These are phyloP conservation scores for Archocentrus centrarchus DNA, from an alignment of 2,113 vertebrate species.

Conservation along the genomic window DNA sequence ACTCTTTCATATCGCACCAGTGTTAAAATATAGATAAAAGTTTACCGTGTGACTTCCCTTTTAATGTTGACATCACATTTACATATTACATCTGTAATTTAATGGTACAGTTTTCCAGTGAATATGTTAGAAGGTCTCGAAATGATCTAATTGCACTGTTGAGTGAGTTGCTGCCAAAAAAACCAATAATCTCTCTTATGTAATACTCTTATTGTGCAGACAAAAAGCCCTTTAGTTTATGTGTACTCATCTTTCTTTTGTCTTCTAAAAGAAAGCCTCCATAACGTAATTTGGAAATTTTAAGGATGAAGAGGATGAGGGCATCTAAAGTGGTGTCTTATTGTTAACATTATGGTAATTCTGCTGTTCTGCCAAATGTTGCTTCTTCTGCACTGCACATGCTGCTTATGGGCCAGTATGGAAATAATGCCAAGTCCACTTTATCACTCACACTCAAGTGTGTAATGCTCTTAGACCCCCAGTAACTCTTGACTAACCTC, in stretches of 20 bases:
- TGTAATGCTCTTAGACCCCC: slow-evolving; percentile 44
- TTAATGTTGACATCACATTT: not conserved
- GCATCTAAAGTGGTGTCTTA: not conserved
- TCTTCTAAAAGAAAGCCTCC: not conserved
- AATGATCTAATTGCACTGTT: slow-evolving; percentile 20
- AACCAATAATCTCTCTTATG: not conserved
- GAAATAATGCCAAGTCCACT: slow-evolving; percentile 41
- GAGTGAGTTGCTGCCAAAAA: slow-evolving; percentile 17
- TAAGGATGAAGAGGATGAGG: too few relatives aligned
- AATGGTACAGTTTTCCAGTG: not conserved
- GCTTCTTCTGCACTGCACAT: not conserved
- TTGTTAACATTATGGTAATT: not conserved
- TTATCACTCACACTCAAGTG: slow-evolving; percentile 54
- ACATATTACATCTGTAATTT: not conserved
- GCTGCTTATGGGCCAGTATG: slow-evolving; percentile 28
- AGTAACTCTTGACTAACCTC: slow-evolving; percentile 59
- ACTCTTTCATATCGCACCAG: too few relatives aligned
- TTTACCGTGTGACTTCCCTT: not conserved
- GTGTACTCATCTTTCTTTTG: slow-evolving; percentile 9
- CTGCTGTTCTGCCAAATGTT: not conserved
- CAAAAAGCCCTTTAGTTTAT: slow-evolving; percentile 1
- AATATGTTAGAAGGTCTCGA: not conserved
- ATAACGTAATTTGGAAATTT: not conserved
- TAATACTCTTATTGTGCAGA: not conserved
- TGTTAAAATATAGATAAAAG: not conserved